Percentiles rank a stretch among this genome's conserved stretches.
These are phyloP conservation scores for Zosterops pallidus DNA, from an alignment of 2,113 vertebrate genomes.

Conservation along the genomic window DNA sequence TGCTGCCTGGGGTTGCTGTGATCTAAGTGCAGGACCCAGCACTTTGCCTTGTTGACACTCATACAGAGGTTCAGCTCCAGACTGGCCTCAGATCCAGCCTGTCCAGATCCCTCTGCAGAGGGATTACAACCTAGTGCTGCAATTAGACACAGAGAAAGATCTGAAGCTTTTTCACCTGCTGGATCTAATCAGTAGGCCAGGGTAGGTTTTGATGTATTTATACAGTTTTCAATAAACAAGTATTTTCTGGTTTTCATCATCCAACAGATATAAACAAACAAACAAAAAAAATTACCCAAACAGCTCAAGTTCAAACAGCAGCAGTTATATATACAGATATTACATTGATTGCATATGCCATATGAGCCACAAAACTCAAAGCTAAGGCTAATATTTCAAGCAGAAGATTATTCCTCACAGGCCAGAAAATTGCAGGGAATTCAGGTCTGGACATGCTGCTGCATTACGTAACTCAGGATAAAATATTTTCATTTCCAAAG, in stretches of 20 bases:
- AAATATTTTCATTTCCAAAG: background rate
- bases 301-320: slow-evolving; percentile 14
- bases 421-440: slow-evolving; percentile 33
- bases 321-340: background rate
- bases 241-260: background rate
- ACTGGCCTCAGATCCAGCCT: background rate
- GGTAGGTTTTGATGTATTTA: background rate
- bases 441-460: slow-evolving; percentile 12
- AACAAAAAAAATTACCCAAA: slow-evolving; percentile 10
- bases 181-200: background rate
- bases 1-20: background rate
- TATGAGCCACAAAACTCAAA: slow-evolving; percentile 7
- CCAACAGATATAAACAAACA: background rate
- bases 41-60: background rate
- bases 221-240: background rate
- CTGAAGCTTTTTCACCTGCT: background rate
- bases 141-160: background rate
- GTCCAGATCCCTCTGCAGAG: background rate
- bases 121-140: background rate
- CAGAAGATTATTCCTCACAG: slow-evolving; percentile 13
- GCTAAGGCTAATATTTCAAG: slow-evolving; percentile 27
- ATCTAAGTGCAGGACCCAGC: background rate
- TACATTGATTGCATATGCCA: background rate
- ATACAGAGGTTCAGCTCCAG: background rate
- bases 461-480: background rate